Percentiles rank a stretch among this genome's conserved stretches.
phyloP scores from a whole-genome alignment of 2,113 vertebrate species.

The Silurus asotus region DNA sequence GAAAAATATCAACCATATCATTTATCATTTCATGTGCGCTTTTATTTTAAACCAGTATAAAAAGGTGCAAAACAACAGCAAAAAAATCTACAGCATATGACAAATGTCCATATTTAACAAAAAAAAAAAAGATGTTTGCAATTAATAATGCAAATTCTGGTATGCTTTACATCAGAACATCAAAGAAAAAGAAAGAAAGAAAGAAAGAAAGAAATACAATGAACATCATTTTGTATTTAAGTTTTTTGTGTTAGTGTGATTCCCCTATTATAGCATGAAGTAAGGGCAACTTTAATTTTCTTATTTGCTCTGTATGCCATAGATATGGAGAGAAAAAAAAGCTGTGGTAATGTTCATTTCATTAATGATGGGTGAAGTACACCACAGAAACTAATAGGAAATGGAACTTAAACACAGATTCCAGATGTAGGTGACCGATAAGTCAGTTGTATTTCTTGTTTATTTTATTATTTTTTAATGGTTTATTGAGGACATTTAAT shows the following conservation, averaged over 20 bases:
- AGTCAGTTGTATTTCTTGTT: no score
- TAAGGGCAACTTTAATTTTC: background rate
- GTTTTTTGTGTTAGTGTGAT: background rate
- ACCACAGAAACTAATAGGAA: conserved; percentile 62
- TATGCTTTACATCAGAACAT: background rate
- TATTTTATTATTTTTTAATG: no score
- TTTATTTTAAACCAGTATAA: no score
- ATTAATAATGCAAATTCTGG: background rate
- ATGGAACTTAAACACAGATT: conserved; percentile 64
- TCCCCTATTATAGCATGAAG: background rate
- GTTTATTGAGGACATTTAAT: no score
- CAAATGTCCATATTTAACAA: no score
- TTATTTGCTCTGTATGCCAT: background rate
- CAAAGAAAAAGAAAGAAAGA: background rate
- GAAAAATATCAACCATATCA: background rate
- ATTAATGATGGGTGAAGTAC: conserved; percentile 58
- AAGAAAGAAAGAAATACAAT: background rate
- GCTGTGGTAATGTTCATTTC: conserved; percentile 58
- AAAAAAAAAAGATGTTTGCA: no score
- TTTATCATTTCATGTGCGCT: background rate
- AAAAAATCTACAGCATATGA: no score
- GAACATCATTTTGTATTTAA: background rate
- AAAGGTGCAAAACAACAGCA: background rate
- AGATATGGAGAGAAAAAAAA: background rate
- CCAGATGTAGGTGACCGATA: no score